These are phyloP conservation scores for Scortum barcoo DNA, from an alignment of 2,113 vertebrate genomes.

Conservation along the genomic window DNA sequence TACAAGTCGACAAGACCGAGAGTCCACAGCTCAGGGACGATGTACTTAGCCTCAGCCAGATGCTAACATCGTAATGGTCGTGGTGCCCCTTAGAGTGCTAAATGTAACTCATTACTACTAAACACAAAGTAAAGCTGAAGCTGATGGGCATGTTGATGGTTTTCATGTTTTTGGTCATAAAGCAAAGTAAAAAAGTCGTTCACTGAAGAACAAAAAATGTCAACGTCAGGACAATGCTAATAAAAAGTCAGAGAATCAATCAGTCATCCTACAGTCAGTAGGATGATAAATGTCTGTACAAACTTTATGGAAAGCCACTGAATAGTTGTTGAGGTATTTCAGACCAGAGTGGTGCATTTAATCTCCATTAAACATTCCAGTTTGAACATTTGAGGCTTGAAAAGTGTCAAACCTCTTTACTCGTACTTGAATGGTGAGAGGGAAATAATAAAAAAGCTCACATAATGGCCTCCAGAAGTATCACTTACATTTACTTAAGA, in stretches of 20 bases:
- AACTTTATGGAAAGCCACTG: neutral
- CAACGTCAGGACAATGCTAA: neutral
- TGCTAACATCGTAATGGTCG: neutral
- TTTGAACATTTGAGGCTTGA: neutral
- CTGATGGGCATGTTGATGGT: neutral
- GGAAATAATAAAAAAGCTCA: no score
- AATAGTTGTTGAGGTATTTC: neutral
- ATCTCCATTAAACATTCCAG: no score
- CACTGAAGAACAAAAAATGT: neutral
- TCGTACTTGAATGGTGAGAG: neutral
- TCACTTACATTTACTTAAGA: conserved; percentile 8
- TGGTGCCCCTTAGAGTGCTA: neutral
- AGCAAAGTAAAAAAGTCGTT: neutral
- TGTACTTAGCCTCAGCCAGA: neutral
- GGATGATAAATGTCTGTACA: neutral
- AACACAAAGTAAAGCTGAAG: neutral
- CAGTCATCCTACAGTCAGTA: neutral
- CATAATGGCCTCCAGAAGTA: neutral
- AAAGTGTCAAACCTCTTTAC: neutral
- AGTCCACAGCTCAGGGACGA: neutral
- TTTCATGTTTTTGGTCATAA: neutral
- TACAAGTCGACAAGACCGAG: conserved; percentile 19
- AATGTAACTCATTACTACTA: neutral
- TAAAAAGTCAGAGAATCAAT: neutral
- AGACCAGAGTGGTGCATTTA: neutral